Conservation (phyloP, 2,888 invertebrate species). For the Ophion costatus region DNA sequence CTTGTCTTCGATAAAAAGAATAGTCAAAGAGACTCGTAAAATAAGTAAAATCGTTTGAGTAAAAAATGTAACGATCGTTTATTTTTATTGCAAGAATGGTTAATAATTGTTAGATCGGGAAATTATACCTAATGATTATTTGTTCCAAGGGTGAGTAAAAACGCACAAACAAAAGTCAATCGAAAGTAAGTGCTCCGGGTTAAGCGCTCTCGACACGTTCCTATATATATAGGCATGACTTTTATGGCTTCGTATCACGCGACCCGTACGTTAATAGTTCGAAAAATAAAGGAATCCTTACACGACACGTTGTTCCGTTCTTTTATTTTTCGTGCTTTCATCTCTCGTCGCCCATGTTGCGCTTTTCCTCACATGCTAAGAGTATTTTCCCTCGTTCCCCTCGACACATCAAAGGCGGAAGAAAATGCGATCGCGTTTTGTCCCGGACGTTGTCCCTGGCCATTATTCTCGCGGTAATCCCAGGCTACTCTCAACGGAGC, state of each 20-base stretch:
- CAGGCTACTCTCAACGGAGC: conserved; percentile 73
- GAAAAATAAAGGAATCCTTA: conserved; percentile 60
- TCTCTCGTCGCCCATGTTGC: conserved; percentile 34
- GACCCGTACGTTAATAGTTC: conserved; percentile 70
- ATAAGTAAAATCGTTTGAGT: not conserved
- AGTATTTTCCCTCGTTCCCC: conserved; percentile 21
- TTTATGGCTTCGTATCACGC: conserved; percentile 71
- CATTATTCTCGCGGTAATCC: conserved; percentile 76
- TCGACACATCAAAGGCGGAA: conserved; percentile 58
- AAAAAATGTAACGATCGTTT: not conserved
- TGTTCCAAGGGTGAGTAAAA: conserved; percentile 1
- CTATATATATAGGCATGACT: conserved; percentile 8
- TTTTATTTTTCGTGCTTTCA: conserved; percentile 32
- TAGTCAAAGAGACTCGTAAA: not conserved
- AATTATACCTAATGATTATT: conserved; percentile 11
- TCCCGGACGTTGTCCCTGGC: conserved; percentile 59
- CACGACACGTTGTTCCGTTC: conserved; percentile 3
- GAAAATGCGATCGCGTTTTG: conserved; percentile 54
- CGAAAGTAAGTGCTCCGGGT: conserved; percentile 60
- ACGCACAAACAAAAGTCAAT: conserved; percentile 54
- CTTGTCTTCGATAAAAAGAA: no score
- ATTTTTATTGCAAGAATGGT: not conserved
- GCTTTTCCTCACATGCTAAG: conserved; percentile 36
- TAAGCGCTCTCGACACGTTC: conserved; percentile 59
- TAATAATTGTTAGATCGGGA: conserved; percentile 11